Base-by-base conservation (phyloP, 2,113 vertebrate genomes). In the Brachypodius melanocephalos region DNA sequence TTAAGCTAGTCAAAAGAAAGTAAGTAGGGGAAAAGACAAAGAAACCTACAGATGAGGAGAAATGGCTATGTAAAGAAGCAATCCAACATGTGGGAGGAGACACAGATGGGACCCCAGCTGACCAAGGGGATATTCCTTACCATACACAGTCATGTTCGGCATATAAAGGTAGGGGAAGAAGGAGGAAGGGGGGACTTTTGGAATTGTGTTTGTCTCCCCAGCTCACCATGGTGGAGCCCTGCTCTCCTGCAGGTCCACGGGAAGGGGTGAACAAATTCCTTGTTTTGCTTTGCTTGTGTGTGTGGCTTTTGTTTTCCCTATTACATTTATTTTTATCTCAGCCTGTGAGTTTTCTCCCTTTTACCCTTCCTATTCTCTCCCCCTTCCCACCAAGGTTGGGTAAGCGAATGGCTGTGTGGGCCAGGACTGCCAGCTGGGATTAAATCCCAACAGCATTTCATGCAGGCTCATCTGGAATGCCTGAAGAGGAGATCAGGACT, bases 371-470 rank as follows among this genome's bases (percentile, higher is more conserved):
- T 59, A 3, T 45, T 59, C 28, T 81, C 52, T 38, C 6, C 5
- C 13, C 1, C 0, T 9, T 67, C 3, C 22, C 24, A 17, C 13
- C 6, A 11, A 4, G 38, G 14, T 0, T 52, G 54, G 25, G 10
- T 38, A 17, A 52, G 28, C 0, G 0, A 52, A 16, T 45, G 32
- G 18, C 38, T 59, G 10, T 14, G 5, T 29, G 36, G 18, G 22
- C 17, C 8, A 51, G 36, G 43, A 12, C 10, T 66, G 36, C 38
- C 77, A 74, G 29, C 9, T 82, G 38, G 38, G 14, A 4, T 36
- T 46, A 31, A 82, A 61, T 5, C 24, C 24, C 69, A 46, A 2
- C 43, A 52, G 3, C 18, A 10, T 42, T 63, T 5, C 3, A 5
- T 40, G 29, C 26, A 51, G 28, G 46, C 12, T 46, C 4, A 34